A percentile compares a stretch with the other conserved stretches of the same genome.
Conservation (phyloP, 2,797 vertebrate species). For the Danio tinwini region DNA sequence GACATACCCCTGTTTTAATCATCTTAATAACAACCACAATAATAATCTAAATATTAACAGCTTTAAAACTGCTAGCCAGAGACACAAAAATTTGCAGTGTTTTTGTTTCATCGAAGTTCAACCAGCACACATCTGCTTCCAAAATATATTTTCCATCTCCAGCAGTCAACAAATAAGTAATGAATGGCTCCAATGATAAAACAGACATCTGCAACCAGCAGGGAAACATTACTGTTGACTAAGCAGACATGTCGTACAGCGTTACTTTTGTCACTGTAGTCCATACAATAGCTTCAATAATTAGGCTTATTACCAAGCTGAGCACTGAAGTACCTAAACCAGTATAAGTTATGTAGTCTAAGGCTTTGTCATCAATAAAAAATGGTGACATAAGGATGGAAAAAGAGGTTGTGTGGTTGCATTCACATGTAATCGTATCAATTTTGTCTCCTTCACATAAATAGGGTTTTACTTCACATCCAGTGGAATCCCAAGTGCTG, state of each 20-base stretch:
- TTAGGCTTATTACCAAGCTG: slow-evolving; percentile 83
- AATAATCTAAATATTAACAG: no score
- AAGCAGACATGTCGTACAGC: slow-evolving; percentile 86
- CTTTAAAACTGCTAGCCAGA: no score
- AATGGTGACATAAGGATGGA: slow-evolving; percentile 89
- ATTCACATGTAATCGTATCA: slow-evolving; percentile 72
- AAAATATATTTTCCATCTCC: slow-evolving; percentile 53
- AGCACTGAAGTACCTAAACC: slow-evolving; percentile 87
- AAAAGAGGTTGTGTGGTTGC: slow-evolving; percentile 89
- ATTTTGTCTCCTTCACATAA: slow-evolving; percentile 59
- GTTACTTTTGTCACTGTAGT: slow-evolving; percentile 82
- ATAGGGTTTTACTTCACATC: slow-evolving; percentile 71
- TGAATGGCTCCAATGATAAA: slow-evolving; percentile 83
- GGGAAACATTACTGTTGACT: slow-evolving; percentile 84
- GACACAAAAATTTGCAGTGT: no score
- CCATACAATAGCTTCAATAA: slow-evolving; percentile 88
- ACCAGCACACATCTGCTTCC: no score
- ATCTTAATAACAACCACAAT: no score
- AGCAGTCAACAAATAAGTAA: slow-evolving; percentile 85
- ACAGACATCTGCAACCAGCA: slow-evolving; percentile 87
- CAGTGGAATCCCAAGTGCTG: slow-evolving; percentile 70
- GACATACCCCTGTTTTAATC: no score
- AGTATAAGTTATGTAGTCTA: slow-evolving; percentile 80
- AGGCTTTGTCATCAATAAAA: rapidly evolving
- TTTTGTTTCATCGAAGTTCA: no score